Evolutionary conservation across 2,113 vertebrate species (phyloP).

Genomic region (Crypturellus undulatus): DNA sequence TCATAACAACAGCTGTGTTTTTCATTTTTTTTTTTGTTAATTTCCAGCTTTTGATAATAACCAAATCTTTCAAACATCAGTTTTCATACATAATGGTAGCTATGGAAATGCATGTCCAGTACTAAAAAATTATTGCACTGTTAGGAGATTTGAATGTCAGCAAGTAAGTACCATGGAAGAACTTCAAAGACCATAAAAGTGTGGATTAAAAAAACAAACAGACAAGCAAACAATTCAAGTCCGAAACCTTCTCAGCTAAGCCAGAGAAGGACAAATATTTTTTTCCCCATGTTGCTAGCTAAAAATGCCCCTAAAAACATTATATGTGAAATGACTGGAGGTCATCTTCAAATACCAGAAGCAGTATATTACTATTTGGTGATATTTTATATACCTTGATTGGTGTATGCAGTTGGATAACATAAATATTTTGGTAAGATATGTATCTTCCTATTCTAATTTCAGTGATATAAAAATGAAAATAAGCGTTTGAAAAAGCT

Average conservation of each 20-base stretch:
- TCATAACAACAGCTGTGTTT: neutral
- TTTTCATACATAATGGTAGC: neutral
- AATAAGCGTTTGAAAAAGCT: neutral
- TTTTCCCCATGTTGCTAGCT: neutral
- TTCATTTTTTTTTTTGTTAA: neutral
- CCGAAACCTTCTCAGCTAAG: neutral
- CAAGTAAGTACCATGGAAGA: neutral
- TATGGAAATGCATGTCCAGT: neutral
- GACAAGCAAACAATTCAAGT: neutral
- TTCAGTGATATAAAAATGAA: neutral
- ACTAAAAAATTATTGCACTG: neutral
- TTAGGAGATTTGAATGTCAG: neutral
- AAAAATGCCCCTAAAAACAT: neutral
- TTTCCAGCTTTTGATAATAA: neutral
- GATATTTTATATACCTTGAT: neutral
- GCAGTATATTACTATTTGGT: neutral
- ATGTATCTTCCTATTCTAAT: neutral
- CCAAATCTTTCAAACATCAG: neutral
- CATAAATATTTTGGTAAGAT: neutral
- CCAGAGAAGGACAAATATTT: neutral
- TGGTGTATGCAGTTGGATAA: neutral
- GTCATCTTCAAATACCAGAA: conserved; percentile 1
- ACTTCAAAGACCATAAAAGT: neutral
- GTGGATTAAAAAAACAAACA: neutral
- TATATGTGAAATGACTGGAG: neutral